Evolutionary conservation across 2,113 vertebrate species (phyloP).

Genomic region (Dolichallabes microphthalmus): DNA sequence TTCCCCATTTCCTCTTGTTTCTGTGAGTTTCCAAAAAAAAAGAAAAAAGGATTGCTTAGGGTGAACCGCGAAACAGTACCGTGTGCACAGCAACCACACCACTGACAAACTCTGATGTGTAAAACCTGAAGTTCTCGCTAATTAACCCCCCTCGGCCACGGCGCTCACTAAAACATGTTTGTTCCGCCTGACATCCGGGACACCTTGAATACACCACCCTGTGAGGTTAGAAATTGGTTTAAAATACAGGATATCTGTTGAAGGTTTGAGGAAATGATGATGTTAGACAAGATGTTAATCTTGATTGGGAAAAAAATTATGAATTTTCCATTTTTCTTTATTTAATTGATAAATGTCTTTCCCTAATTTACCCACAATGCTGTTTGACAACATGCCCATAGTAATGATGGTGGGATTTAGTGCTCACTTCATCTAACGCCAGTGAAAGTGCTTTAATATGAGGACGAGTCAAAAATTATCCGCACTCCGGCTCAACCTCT

Average conservation of each 20-base stretch:
- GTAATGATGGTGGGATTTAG: neutral
- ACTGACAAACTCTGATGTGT: neutral
- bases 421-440: neutral
- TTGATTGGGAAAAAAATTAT: neutral
- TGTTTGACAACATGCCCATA: neutral
- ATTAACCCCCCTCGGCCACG: neutral
- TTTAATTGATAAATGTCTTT: neutral
- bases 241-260: no score
- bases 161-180: neutral
- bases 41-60: neutral
- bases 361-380: constrained; percentile 7
- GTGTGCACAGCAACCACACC: neutral
- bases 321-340: no score
- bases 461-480: no score
- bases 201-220: neutral
- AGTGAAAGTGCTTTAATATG: neutral
- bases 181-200: neutral
- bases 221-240: no score
- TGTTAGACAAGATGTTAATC: neutral
- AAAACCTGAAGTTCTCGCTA: constrained; percentile 11
- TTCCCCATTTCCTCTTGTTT: constrained; percentile 11
- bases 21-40: neutral
- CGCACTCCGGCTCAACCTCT: no score
- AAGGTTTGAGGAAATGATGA: neutral
- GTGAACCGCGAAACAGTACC: neutral